Base-by-base conservation (phyloP, 1,140 invertebrate genomes). In the Thrips palmi region DNA sequence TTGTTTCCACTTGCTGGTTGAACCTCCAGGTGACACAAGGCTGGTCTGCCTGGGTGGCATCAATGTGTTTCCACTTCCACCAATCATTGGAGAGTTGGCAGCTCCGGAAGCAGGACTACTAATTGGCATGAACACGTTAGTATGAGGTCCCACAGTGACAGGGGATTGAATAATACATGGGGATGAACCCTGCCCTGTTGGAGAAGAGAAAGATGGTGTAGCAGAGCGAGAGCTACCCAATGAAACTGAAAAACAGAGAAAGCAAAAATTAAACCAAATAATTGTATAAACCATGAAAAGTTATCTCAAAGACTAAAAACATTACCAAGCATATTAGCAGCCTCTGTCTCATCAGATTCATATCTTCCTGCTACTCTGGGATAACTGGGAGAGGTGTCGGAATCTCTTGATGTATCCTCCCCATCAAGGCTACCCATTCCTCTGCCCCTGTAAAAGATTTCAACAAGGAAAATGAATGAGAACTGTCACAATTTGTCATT, bases 261-360 rank as follows among this genome's bases (percentile, higher is more conserved):
- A 20, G 7, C 34, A 21, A 6, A 44, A 35, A 38, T 23, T 41
- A 40, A 42, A 11, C 35, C 34, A 39, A 22, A 32, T 3, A n/a
- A n/a, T n/a, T 15, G 4, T n/a, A 36, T 6, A 35, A 44, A 6
- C 24, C 28, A 41, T 28, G 20, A 27, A 4, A 33, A 20, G 14
- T 4, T 23, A 42, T 20, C 27, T 10, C 20, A 23, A 15, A 40
- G 19, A 27, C 10, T 27, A 45, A 32, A 24, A 4, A 28, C 45
- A 52, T 56, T 63, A 86, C 80, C 79, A 33, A 96, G 65, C 82
- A 94, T 89, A 59, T 89, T 92, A 24, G 89, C 92, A 40, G 86
- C 91, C 64, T 97, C 89, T 5, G 84, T 92, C 64, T 93, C 89
- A 52, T 93, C 88, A 49, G 81, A 77, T 60, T 89, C 83, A 60